A percentile compares a stretch with the other conserved stretches of the same genome.
Conservation (phyloP, 2,888 invertebrate genomes). For the Alsophila aescularia region DNA sequence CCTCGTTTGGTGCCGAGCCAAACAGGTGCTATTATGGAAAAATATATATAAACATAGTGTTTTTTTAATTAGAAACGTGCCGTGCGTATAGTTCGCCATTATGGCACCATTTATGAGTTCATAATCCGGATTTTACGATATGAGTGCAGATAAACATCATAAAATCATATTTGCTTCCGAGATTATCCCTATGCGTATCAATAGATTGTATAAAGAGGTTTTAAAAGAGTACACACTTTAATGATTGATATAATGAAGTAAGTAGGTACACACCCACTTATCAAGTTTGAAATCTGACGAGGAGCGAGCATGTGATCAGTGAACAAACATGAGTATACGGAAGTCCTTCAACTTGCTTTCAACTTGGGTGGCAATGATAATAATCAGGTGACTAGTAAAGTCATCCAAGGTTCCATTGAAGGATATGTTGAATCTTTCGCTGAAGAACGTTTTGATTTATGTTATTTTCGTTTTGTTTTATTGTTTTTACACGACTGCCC, state of each 20-base stretch:
- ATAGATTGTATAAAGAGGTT: conserved; percentile 3
- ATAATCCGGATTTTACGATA: background rate
- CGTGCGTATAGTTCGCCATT: too few species aligned
- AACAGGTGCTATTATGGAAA: too few species aligned
- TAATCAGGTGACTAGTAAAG: background rate
- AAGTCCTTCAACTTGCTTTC: background rate
- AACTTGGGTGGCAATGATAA: background rate
- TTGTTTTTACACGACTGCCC: too few species aligned
- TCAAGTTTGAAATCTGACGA: conserved; percentile 6
- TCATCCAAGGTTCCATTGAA: background rate
- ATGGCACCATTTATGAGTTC: too few species aligned
- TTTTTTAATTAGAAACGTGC: too few species aligned
- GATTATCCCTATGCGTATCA: background rate
- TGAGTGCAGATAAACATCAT: background rate
- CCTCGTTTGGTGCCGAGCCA: too few species aligned
- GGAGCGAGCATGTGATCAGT: conserved; percentile 1
- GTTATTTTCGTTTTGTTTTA: too few species aligned
- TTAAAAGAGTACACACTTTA: conserved; percentile 1
- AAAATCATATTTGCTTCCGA: background rate
- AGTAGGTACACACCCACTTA: background rate
- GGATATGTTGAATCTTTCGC: too few species aligned
- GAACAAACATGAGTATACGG: background rate
- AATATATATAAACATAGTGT: too few species aligned
- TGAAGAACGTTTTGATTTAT: too few species aligned
- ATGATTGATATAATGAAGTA: background rate